Evolutionary conservation across 2,888 invertebrate species (phyloP).

Genomic region (Steinernema carpocapsae): DNA sequence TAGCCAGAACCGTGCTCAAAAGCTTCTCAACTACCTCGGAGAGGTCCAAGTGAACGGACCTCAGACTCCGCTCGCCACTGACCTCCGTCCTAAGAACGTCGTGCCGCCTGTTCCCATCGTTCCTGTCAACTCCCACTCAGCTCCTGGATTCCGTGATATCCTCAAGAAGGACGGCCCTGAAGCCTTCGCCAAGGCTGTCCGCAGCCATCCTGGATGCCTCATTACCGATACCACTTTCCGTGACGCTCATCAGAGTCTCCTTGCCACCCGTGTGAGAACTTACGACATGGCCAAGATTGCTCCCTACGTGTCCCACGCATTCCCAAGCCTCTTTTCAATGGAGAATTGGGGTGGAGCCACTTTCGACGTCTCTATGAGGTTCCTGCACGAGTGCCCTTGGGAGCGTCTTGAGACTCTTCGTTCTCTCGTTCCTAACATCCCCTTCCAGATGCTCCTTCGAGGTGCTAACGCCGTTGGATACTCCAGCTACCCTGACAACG

Average conservation of each 20-base stretch:
- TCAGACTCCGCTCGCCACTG: slow-evolving; percentile 88
- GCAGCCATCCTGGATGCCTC: slow-evolving; percentile 83
- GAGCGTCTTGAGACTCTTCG: slow-evolving; percentile 92
- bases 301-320: slow-evolving; percentile 91
- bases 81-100: slow-evolving; percentile 81
- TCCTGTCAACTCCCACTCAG: slow-evolving; percentile 70
- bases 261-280: slow-evolving; percentile 92
- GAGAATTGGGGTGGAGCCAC: slow-evolving; percentile 99
- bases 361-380: slow-evolving; percentile 93
- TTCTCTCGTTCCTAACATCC: slow-evolving; percentile 78
- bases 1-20: slow-evolving; percentile 92
- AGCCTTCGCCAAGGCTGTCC: slow-evolving; percentile 92
- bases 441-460: slow-evolving; percentile 94
- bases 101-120: slow-evolving; percentile 83
- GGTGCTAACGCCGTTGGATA: slow-evolving; percentile 99
- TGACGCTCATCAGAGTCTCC: slow-evolving; percentile 89
- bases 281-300: slow-evolving; percentile 85
- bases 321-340: slow-evolving; percentile 83
- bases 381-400: slow-evolving; percentile 99
- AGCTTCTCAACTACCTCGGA: slow-evolving; percentile 88
- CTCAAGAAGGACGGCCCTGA: slow-evolving; percentile 86
- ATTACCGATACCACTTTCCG: slow-evolving; percentile 90
- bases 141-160: slow-evolving; percentile 83
- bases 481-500: slow-evolving; percentile 98
- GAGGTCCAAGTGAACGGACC: slow-evolving; percentile 94